Base-by-base conservation (phyloP, 2,888 invertebrate species). In the Mimumesa dahlbomi region DNA sequence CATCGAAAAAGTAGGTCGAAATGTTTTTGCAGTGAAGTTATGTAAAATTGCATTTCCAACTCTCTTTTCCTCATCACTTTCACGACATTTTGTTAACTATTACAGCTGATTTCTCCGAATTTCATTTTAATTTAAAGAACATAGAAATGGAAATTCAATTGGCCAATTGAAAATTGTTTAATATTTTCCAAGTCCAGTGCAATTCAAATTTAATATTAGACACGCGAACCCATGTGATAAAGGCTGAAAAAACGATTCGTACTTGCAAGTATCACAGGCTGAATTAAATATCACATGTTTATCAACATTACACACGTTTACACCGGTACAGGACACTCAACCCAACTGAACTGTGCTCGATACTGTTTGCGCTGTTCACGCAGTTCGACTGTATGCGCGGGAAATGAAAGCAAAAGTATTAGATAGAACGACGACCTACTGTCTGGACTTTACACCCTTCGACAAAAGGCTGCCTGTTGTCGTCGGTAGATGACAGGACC, bases 61-160 rank as follows among this genome's bases (percentile, higher is more conserved):
- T 1, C 98, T 96, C 31, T 98, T 91, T 90, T 99, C 99, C 0
- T 99, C 99, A 1, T 99, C 99, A 75, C 98, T 98, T 91, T 99
- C 99, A 70, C 94, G 93, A 84, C 93, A 93, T 0, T 94, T 92
- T 48, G 95, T 96, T 57, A 99, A 90, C 82, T 95, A 94, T 82
- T 95, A 94, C 34, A 98, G 89, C 34, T 93, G 92, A 76, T 96
- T 96, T 93, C 94, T 0, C 99, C 93, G 90, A 96, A 99, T 77
- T 95, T 94, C 0, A 99, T 98, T 85, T 93, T 92, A 59, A 99
- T 96, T 69, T 93, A 91, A 21, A 99, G 92, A 2, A 97, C 97
- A 90, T 98, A 99, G 38, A 93, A 91, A 21, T 93, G 93, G 89
- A 94, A 98, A 83, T 98, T 96, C 73, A 92, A 90, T 93, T 93